phyloP scores from a whole-genome alignment of 2,113 vertebrate species.

The Raphicerus campestris region DNA sequence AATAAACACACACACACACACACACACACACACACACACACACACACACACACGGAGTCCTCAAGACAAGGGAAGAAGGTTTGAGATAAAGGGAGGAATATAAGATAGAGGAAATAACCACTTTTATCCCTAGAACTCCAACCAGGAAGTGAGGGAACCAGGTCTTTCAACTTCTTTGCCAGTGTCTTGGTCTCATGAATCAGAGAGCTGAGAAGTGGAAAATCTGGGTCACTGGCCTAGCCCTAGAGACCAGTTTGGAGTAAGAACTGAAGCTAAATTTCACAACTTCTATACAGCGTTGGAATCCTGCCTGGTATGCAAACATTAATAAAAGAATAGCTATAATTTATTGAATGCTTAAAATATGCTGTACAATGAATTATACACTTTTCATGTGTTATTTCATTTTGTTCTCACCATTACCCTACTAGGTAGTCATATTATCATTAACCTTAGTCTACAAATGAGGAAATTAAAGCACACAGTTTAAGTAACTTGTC shows the following conservation, averaged over 20 bases:
- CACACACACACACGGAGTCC: not conserved
- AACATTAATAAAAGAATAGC: not conserved
- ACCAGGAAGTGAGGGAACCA: not conserved
- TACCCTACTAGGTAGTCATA: not conserved
- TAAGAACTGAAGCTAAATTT: slow-evolving; percentile 20
- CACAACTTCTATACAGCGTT: not conserved
- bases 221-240: not conserved
- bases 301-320: not conserved
- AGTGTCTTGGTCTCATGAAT: not conserved
- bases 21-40: not conserved
- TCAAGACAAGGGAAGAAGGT: not conserved
- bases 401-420: not conserved
- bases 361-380: not conserved
- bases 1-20: not conserved
- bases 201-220: slow-evolving; percentile 17
- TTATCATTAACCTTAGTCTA: not conserved
- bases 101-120: not conserved
- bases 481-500: not conserved
- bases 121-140: not conserved
- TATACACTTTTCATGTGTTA: not conserved
- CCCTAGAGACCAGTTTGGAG: not conserved
- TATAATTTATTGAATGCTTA: not conserved
- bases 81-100: not conserved
- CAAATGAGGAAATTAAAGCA: not conserved
- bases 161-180: not conserved